Evolutionary conservation across 1,140 invertebrate species (phyloP), one percentile per base, ranked within the genome.

Genomic region (Drosophila baimaii): DNA sequence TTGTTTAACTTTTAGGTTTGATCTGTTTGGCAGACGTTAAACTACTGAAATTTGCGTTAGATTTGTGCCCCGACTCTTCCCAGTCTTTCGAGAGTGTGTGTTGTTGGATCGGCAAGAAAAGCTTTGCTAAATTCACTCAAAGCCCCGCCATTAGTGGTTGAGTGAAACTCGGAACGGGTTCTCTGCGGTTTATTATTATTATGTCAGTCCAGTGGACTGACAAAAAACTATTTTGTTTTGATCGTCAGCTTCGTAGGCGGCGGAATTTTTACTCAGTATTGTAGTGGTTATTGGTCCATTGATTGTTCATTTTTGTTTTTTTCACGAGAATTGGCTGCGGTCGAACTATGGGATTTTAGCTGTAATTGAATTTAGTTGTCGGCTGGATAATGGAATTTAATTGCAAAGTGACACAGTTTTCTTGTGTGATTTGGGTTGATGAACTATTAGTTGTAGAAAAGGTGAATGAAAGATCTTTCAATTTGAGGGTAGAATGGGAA

Each of bases 201-300:
- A 54, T 77, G 52, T 63, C 31, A 62, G 33, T 17, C 8, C 13
- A 46, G 17, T 13, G 44, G 54, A 55, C 21, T 37, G 39, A 43
- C 62, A 59, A 54, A 77, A 47, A 77, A 69, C 75, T 83, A 88
- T 88, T 86, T 83, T 88, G 83, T 88, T 89, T 83, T 88, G 83
- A 77, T 88, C 79, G 52, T 15, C 52, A 71, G 64, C 25, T 88
- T 88, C 83, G 84, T 56, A 62, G 58, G 55, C 62, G 58, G 31
- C 46, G 44, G 47, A 55, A 41, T 57, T 17, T 63, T 41, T 75
- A n/a, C 33, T 23, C 8, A 10, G 6, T 44, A 33, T 5, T 25
- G n/a, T 17, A 10, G 41, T 29, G 21, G 17, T 54, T 59, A 51
- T 59, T 41, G 33, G 19, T 39, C 1, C 21, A 75, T 39, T 65